Conservation (phyloP, 2,888 invertebrate species). For the Pollenia amentaria region DNA sequence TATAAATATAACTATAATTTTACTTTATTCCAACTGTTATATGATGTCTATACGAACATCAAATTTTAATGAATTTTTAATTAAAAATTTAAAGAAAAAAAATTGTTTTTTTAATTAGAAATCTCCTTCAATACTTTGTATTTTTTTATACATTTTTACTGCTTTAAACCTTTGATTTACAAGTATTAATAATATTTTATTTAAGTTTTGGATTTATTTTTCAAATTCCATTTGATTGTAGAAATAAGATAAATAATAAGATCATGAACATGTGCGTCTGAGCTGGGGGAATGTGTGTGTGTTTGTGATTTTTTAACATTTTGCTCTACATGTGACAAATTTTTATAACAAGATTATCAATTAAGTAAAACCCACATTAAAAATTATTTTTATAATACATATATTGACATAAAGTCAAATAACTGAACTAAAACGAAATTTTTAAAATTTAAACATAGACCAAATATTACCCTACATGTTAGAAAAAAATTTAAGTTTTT, state of each 20-base stretch:
- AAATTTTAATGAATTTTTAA: conserved; percentile 8
- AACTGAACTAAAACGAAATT: background rate
- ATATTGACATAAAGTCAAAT: conserved; percentile 30
- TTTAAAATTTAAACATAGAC: background rate
- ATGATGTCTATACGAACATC: background rate
- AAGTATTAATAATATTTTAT: conserved; percentile 29
- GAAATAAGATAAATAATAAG: conserved; percentile 59
- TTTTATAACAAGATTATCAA: conserved; percentile 73
- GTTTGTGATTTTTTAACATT: conserved; percentile 1
- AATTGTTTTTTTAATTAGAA: conserved; percentile 26
- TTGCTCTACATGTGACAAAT: conserved; percentile 73
- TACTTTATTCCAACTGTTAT: too few species aligned
- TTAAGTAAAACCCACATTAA: conserved; percentile 70
- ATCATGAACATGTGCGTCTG: conserved; percentile 64
- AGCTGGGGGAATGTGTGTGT: conserved; percentile 7
- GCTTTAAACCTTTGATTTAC: conserved; percentile 49
- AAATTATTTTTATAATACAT: conserved; percentile 45
- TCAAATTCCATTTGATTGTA: conserved; percentile 36
- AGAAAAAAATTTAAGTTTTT: background rate
- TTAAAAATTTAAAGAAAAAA: background rate
- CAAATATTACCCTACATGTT: background rate
- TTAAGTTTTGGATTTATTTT: conserved; percentile 17
- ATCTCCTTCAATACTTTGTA: background rate
- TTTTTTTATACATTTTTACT: conserved; percentile 15
- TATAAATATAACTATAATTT: too few species aligned